These are phyloP conservation scores for Rotaria sp. DNA, from an alignment of 2,888 invertebrate species.

Conservation along the genomic window DNA sequence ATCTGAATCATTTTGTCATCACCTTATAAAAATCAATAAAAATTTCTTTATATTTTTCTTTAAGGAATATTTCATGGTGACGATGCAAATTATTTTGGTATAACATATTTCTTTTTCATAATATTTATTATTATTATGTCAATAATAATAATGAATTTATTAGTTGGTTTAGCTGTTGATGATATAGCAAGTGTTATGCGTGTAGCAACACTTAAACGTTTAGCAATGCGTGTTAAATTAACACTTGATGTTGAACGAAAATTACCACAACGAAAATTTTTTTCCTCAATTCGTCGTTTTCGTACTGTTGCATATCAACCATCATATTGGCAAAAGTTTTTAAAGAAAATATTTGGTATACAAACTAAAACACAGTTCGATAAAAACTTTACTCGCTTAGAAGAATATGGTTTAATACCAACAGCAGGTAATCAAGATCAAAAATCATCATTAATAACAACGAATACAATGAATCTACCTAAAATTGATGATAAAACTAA, in stretches of 20 bases:
- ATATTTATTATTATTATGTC: slow-evolving; percentile 52
- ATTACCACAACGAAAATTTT: not conserved
- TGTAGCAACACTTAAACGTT: slow-evolving; percentile 56
- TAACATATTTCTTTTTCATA: slow-evolving; percentile 55
- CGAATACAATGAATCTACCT: not conserved
- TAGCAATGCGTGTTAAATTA: slow-evolving; percentile 51
- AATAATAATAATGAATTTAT: slow-evolving; percentile 55
- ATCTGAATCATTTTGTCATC: too few species aligned
- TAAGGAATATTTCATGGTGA: slow-evolving; percentile 30
- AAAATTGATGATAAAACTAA: not conserved
- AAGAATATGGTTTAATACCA: not conserved
- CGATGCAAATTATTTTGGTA: slow-evolving; percentile 41
- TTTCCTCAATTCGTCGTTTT: not conserved
- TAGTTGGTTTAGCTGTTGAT: slow-evolving; percentile 59
- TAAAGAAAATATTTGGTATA: not conserved
- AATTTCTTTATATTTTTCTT: not conserved
- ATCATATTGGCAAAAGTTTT: not conserved
- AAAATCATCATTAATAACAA: not conserved
- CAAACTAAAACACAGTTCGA: not conserved
- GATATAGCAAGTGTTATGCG: slow-evolving; percentile 59
- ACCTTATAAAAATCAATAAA: too few species aligned
- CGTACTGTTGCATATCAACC: not conserved
- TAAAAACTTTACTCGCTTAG: not conserved
- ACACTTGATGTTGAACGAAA: not conserved
- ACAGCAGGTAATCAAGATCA: not conserved